A percentile compares a stretch with the other conserved stretches of the same genome.
phyloP scores from a whole-genome alignment of 2,113 vertebrate species.

The Lathamus discolor region DNA sequence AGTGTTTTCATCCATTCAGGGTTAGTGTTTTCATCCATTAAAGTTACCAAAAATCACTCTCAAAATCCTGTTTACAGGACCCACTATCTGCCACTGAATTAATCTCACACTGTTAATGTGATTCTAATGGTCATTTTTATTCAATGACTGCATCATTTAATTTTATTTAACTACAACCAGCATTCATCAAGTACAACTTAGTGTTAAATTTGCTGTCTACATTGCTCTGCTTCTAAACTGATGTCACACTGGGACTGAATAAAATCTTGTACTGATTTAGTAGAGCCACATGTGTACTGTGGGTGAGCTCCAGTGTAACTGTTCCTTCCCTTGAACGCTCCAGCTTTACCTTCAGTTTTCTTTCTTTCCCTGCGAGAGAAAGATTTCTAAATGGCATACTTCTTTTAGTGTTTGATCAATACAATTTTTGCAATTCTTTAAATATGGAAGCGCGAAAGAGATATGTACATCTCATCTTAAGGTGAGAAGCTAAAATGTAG shows the following conservation, averaged over 20 bases:
- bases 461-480: not conserved
- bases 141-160: not conserved
- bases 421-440: not conserved
- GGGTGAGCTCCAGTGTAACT: not conserved
- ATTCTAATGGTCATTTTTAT: not conserved
- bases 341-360: not conserved
- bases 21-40: not conserved
- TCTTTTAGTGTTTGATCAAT: not conserved
- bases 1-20: not conserved
- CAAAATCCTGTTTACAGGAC: not conserved
- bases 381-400: not conserved
- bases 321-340: not conserved
- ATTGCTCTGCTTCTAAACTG: not conserved
- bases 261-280: not conserved
- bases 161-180: not conserved
- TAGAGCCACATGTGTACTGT: rapidly evolving
- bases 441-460: not conserved
- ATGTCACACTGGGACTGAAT: not conserved
- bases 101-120: not conserved
- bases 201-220: not conserved
- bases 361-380: not conserved
- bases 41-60: not conserved
- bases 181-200: not conserved
- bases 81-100: not conserved
- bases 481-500: not conserved